A percentile compares a stretch with the other conserved stretches of the same genome.
Conservation (phyloP, 2,888 invertebrate species). For the Thumatha senex region DNA sequence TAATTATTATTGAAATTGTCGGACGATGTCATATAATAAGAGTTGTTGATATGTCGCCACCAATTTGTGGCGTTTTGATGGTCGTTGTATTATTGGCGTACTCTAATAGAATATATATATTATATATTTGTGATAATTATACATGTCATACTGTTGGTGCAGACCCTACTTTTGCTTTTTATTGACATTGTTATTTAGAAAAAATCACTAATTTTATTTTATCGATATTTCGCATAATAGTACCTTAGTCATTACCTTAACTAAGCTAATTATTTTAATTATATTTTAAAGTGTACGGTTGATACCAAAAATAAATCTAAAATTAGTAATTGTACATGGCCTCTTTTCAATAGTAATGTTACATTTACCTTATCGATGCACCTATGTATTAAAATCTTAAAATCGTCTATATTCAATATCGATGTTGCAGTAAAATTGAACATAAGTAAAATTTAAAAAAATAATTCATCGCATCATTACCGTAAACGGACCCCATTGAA, state of each 20-base stretch:
- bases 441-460: conserved; percentile 47
- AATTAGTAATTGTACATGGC: conserved; percentile 61
- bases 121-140: conserved; percentile 67
- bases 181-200: conserved; percentile 35
- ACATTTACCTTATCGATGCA: conserved; percentile 60
- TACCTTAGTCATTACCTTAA: conserved; percentile 39
- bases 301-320: conserved; percentile 56
- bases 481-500: conserved; percentile 66
- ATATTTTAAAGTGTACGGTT: conserved; percentile 49
- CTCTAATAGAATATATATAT: conserved; percentile 47
- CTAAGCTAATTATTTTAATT: conserved; percentile 36
- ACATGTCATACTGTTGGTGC: conserved; percentile 65
- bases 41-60: conserved; percentile 76
- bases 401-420: conserved; percentile 54
- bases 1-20: conserved; percentile 50
- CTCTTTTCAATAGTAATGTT: conserved; percentile 60
- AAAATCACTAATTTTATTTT: conserved; percentile 31
- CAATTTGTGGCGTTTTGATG: conserved; percentile 67
- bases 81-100: conserved; percentile 73
- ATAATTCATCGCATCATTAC: conserved; percentile 51
- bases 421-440: conserved; percentile 68
- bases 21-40: conserved; percentile 51
- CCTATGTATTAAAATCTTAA: conserved; percentile 55
- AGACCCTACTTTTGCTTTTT: conserved; percentile 43
- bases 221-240: conserved; percentile 44